phyloP scores from a whole-genome alignment of 2,113 vertebrate species.

The Hyaena hyaena region DNA sequence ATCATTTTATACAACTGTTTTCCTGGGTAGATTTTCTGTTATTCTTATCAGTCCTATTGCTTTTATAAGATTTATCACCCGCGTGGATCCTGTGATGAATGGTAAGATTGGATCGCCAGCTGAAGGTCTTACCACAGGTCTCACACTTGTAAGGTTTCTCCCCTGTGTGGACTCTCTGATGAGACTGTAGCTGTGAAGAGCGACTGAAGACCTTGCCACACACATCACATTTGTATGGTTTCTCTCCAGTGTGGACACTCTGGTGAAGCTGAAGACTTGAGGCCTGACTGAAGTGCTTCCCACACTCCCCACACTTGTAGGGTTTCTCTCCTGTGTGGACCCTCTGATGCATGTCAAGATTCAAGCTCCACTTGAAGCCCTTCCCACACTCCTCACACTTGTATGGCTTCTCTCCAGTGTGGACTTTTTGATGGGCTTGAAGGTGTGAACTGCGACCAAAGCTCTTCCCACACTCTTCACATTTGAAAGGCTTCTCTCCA shows the following conservation, averaged over 20 bases:
- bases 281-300: constrained; percentile 82
- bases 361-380: constrained; percentile 82
- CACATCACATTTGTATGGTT: constrained; percentile 69
- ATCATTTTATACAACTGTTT: constrained; percentile 56
- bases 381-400: constrained; percentile 81
- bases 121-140: constrained; percentile 77
- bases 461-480: constrained; percentile 77
- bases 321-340: constrained; percentile 82
- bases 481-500: constrained; percentile 77
- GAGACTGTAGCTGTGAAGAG: constrained; percentile 71
- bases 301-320: constrained; percentile 81
- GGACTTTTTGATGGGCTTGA: constrained; percentile 79
- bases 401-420: constrained; percentile 80
- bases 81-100: constrained; percentile 73
- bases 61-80: constrained; percentile 1
- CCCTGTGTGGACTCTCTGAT: constrained; percentile 70
- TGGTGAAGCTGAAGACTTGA: constrained; percentile 78
- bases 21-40: background rate
- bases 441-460: constrained; percentile 82
- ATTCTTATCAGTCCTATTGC: background rate
- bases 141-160: constrained; percentile 79
- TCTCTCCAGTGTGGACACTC: constrained; percentile 80
- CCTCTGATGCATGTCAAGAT: constrained; percentile 82
- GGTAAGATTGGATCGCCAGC: constrained; percentile 66
- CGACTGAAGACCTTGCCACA: constrained; percentile 77